Percentiles rank a stretch among this genome's conserved stretches.
Conservation (phyloP, 2,113 vertebrate genomes). For the Chionodraco myersi region DNA sequence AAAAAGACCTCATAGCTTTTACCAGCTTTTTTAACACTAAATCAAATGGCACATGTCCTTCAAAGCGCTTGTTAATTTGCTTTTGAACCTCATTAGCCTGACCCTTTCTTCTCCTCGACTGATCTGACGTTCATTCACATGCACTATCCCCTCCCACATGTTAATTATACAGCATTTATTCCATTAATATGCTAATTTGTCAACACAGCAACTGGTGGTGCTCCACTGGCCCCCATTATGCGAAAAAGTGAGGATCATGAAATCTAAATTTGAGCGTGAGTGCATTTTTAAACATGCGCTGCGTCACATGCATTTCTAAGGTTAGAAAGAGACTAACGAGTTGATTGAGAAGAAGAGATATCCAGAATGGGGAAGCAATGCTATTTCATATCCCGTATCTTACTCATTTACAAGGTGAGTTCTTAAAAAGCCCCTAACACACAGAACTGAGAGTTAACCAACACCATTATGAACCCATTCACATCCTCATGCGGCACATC, state of each 20-base stretch:
- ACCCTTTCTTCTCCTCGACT: constrained; percentile 60
- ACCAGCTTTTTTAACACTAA: constrained; percentile 17
- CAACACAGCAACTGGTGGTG: constrained; percentile 54
- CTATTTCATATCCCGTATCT: neutral
- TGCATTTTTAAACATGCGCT: constrained; percentile 9
- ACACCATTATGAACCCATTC: constrained; percentile 1
- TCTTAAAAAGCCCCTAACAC: neutral
- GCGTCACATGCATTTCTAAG: constrained; percentile 3
- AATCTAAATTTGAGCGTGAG: constrained; percentile 69
- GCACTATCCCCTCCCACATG: constrained; percentile 70
- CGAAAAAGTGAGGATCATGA: constrained; percentile 74
- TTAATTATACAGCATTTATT: constrained; percentile 81
- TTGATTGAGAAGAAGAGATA: neutral
- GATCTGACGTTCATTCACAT: constrained; percentile 70
- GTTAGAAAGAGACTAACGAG: neutral
- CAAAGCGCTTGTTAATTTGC: constrained; percentile 51
- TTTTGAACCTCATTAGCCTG: constrained; percentile 73
- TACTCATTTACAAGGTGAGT: neutral
- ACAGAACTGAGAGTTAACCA: constrained; percentile 3
- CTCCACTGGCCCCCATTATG: constrained; percentile 47
- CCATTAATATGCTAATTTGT: constrained; percentile 83
- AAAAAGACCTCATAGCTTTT: constrained; percentile 1
- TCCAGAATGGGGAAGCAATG: neutral
- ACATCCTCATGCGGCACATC: constrained; percentile 24
- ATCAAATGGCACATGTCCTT: constrained; percentile 40